Percentiles rank a stretch among this genome's conserved stretches.
Evolutionary conservation across 2,797 vertebrate genomes (phyloP).

Genomic region (Pempheris klunzingeri): DNA sequence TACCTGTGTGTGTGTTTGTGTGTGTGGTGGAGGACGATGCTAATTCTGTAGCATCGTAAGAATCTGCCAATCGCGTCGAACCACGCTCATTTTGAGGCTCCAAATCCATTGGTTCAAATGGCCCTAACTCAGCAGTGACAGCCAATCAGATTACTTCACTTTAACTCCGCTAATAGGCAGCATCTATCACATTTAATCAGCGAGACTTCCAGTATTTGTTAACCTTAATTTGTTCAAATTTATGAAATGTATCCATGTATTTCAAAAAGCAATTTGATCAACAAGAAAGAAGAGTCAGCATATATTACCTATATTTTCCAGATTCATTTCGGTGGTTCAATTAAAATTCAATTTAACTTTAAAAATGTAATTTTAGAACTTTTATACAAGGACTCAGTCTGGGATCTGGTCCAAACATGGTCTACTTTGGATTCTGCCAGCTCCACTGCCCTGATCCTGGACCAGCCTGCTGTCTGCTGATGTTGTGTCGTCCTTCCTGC

Average conservation of each 20-base stretch:
- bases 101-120: slow-evolving; percentile 40
- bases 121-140: slow-evolving; percentile 56
- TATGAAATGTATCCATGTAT: background rate
- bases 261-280: slow-evolving; percentile 1
- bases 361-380: background rate
- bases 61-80: slow-evolving; percentile 22
- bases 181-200: slow-evolving; percentile 11
- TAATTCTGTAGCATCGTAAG: background rate
- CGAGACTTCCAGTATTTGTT: background rate
- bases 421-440: slow-evolving; percentile 18
- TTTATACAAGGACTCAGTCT: background rate
- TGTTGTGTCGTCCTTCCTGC: slow-evolving; percentile 17
- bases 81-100: slow-evolving; percentile 32
- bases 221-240: background rate
- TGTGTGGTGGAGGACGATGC: slow-evolving; percentile 1
- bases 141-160: slow-evolving; percentile 68
- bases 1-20: slow-evolving; percentile 17
- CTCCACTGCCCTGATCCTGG: slow-evolving; percentile 29
- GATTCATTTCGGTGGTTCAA: background rate
- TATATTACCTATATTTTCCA: background rate
- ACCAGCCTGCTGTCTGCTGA: slow-evolving; percentile 26
- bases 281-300: background rate
- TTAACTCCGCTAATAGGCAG: slow-evolving; percentile 25
- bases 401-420: background rate
- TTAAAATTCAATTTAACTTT: slow-evolving; percentile 24